Evolutionary conservation across 2,113 vertebrate species (phyloP).

Genomic region (Cephalophus harveyi): DNA sequence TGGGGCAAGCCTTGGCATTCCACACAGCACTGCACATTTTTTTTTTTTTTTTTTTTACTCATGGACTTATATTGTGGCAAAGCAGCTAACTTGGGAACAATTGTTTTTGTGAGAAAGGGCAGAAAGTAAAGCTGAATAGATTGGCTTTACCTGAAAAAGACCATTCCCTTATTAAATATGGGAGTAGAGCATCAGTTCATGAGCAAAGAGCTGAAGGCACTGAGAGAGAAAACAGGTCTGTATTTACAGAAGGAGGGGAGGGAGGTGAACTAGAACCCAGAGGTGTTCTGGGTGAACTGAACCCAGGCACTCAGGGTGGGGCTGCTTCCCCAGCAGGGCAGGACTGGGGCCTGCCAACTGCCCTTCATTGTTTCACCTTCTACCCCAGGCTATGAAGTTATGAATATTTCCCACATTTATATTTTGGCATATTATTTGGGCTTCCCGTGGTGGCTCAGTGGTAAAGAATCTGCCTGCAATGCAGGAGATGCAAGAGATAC

Average conservation of each 20-base stretch:
- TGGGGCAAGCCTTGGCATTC: not conserved
- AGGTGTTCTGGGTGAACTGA: too few relatives aligned
- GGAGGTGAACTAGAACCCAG: not conserved
- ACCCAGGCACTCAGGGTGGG: not conserved
- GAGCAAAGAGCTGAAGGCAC: not conserved
- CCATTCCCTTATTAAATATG: not conserved
- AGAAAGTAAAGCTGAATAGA: not conserved
- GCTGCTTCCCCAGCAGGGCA: not conserved
- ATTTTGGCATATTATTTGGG: too few relatives aligned
- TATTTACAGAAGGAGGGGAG: fast-evolving
- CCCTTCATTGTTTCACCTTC: too few relatives aligned
- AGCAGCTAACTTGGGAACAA: not conserved
- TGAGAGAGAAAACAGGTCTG: not conserved
- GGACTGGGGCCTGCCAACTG: too few relatives aligned
- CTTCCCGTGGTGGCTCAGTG: too few relatives aligned
- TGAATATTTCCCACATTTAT: too few relatives aligned
- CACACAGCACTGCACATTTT: not conserved
- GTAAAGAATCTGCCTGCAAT: too few relatives aligned
- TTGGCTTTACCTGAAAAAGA: not conserved
- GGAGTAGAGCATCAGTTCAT: not conserved
- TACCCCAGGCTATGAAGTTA: too few relatives aligned
- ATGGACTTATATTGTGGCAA: not conserved
- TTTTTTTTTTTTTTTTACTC: too few relatives aligned
- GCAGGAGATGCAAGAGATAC: too few relatives aligned
- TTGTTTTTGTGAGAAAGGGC: not conserved